Percentiles rank a stretch among this genome's conserved stretches.
Evolutionary conservation across 2,113 vertebrate species (phyloP).

Genomic region (Elaphurus davidianus): DNA sequence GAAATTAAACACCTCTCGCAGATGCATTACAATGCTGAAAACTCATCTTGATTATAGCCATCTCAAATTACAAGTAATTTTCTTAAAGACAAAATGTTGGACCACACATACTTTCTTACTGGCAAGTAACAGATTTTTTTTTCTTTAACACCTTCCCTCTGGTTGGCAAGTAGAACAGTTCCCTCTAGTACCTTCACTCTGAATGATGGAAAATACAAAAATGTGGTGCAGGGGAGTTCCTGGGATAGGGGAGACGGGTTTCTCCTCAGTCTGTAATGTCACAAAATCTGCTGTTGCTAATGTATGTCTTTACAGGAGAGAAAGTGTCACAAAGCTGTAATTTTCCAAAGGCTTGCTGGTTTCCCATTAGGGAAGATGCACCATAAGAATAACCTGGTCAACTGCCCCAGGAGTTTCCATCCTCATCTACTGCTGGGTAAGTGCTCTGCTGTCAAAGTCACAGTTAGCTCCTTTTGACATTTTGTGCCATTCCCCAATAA

Average conservation of each 20-base stretch:
- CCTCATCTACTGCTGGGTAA: not conserved
- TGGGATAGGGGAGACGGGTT: not conserved
- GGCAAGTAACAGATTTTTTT: slow-evolving; percentile 8
- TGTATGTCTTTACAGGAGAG: not conserved
- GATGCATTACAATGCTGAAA: not conserved
- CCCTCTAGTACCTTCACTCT: slow-evolving; percentile 26
- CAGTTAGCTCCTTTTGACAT: not conserved
- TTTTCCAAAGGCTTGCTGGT: slow-evolving; percentile 1
- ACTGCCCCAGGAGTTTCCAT: not conserved
- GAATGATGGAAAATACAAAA: not conserved
- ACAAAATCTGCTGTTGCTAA: not conserved
- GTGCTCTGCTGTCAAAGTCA: not conserved
- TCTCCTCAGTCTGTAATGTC: not conserved
- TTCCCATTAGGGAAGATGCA: not conserved
- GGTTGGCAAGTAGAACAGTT: slow-evolving; percentile 39
- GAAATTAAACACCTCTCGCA: not conserved
- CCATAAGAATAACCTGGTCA: not conserved
- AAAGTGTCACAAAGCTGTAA: not conserved
- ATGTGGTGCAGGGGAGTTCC: not conserved
- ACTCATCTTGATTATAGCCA: not conserved
- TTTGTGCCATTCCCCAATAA: not conserved
- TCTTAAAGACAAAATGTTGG: slow-evolving; percentile 41
- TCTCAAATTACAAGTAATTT: slow-evolving; percentile 37
- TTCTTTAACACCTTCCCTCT: slow-evolving; percentile 6
- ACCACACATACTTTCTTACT: slow-evolving; percentile 45